phyloP scores from a whole-genome alignment of 1,140 invertebrate species.

The Drosophila micromelanica region DNA sequence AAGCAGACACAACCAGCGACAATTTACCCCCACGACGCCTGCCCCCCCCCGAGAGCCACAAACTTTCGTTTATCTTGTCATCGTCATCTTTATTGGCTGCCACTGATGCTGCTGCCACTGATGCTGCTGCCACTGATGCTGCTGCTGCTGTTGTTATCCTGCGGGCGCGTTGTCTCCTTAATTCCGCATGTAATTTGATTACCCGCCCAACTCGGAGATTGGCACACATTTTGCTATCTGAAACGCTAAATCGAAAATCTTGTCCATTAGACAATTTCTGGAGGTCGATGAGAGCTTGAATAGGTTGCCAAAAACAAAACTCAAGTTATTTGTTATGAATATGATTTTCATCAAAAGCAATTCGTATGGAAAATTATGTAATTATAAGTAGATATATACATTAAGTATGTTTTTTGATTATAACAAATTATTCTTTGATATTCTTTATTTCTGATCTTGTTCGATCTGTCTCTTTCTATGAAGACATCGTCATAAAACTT shows the following conservation, averaged over 20 bases:
- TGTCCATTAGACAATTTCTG: conserved; percentile 13
- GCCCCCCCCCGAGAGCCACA: conserved; percentile 14
- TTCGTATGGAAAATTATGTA: no score
- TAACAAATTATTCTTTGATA: no score
- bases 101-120: conserved; percentile 18
- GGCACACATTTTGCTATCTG: conserved; percentile 34
- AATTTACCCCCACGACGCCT: conserved; percentile 20
- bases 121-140: conserved; percentile 46
- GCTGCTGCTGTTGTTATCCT: conserved; percentile 54
- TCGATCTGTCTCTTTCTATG: no score
- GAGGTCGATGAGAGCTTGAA: conserved; percentile 1
- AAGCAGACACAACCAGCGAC: conserved; percentile 52
- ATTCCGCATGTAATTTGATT: conserved; percentile 73
- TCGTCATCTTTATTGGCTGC: conserved; percentile 77
- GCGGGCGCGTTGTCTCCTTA: conserved; percentile 66
- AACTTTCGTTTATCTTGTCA: conserved; percentile 72
- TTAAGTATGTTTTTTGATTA: no score
- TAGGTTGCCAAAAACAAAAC: neutral
- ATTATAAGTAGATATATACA: no score
- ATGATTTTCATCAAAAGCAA: no score
- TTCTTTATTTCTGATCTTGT: no score
- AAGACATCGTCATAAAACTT: no score
- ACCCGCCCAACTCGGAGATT: conserved; percentile 54
- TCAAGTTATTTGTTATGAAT: neutral
- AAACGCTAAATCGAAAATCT: conserved; percentile 48